Evolutionary conservation across 1,140 invertebrate species (phyloP), one percentile per base, ranked within the genome.

Genomic region (Nylanderia fulva): DNA sequence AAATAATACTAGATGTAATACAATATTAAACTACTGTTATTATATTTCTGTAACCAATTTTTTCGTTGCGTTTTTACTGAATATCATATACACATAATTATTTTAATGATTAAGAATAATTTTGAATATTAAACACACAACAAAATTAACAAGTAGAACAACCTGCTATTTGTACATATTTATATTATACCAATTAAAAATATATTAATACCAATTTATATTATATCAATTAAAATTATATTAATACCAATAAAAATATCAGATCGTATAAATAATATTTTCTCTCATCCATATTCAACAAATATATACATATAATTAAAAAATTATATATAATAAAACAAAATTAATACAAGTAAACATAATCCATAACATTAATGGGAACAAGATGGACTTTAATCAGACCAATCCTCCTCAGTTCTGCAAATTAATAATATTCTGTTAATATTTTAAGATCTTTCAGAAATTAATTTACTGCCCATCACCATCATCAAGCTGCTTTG

Each of bases 361-460:
- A 72, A 72, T 42, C 52, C 74, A 29, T 11, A 69, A 85, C 56
- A 83, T 27, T 83, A 84, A 18, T 11, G 64, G 61, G 24, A 79
- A 61, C 69, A 85, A 90, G 58, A 80, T 61, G 52, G 69, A 64
- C 24, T 64, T 63, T 80, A 91, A 89, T 91, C 90, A 77, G 87
- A 92, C 85, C 84, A 91, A 84, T 92, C 91, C 82, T 90, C 90
- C 58, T 83, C 60, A 33, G n/a, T 54, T 90, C 90, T 92, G 91
- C 33, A 91, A 90, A 90, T 90, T 66, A 88, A 90, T 86, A 80
- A 24, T 13, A 88, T 58, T 79, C 36, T 39, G 24, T 90, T 86
- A 90, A 76, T 86, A 60, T 39, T 83, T 84, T 42, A 58, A 52
- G 36, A 72, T 58, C 2, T 61, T 24, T 29, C 36, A 63, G 4